Percentiles rank a stretch among this genome's conserved stretches.
These are phyloP conservation scores for Papilio machaon DNA, from an alignment of 1,140 invertebrate species.

Conservation along the genomic window DNA sequence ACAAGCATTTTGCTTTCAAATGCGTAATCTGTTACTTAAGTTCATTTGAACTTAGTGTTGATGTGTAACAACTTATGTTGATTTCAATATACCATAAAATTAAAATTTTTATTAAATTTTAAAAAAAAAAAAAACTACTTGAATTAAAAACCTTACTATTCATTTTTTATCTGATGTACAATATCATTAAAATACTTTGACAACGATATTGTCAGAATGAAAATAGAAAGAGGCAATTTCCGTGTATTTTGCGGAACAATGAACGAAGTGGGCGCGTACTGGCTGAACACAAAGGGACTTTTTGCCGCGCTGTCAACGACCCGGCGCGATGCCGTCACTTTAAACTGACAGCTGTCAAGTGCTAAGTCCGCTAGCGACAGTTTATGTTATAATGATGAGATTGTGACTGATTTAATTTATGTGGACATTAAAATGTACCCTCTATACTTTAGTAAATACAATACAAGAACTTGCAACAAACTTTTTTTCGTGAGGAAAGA, in stretches of 20 bases:
- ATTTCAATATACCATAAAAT: no score
- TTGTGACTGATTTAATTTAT: not conserved
- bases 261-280: constrained; percentile 1
- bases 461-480: no score
- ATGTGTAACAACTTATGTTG: no score
- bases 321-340: not conserved
- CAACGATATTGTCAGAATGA: constrained; percentile 19
- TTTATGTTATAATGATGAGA: constrained; percentile 12
- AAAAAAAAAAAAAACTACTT: no score
- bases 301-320: constrained; percentile 29
- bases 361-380: not conserved
- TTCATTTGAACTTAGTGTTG: no score
- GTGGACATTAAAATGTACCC: not conserved
- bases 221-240: constrained; percentile 32
- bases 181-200: constrained; percentile 14
- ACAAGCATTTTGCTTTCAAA: no score
- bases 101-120: no score
- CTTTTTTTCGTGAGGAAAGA: no score
- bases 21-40: no score
- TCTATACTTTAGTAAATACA: no score
- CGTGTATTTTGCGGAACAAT: constrained; percentile 34
- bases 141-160: not conserved
- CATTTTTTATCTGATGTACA: not conserved
- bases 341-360: constrained; percentile 30
- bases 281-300: constrained; percentile 22